Base-by-base conservation (phyloP, 2,797 vertebrate species). In the Sebastes cheni region DNA sequence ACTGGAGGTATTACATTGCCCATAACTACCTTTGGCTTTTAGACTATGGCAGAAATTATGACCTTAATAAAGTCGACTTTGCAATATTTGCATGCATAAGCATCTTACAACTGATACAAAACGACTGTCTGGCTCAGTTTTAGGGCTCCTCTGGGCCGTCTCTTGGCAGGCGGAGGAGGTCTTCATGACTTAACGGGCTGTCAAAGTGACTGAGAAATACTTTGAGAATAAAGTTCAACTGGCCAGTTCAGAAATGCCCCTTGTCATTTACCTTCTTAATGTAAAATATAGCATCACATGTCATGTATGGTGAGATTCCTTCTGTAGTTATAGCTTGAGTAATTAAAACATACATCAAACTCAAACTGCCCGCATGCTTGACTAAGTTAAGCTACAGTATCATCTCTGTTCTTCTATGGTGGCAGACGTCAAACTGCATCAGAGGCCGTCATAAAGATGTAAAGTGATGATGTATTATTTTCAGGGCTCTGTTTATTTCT, bases 51-150 rank as follows among this genome's bases (percentile, higher is more conserved):
- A 95, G 87, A 93, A 96, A 94, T 95, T 94, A 96, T 94, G 87
- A 94, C 93, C 90, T 92, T 86, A 95, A 95, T 94, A 96, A 95
- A 95, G 91, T 93, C 80, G 83, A 89, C 93, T 91, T 95, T 92
- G 88, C 89, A 91, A 94, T 91, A 94, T 94, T 94, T 95, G 92
- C 94, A 93, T 89, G 89, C 90, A 94, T 93, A 95, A 93, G 94
- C 90, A 88, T 94, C 90, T 95, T 89, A 80, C 84, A 90, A 84
- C 72, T 90, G 93, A 94, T 90, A 90, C 81, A 85, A 87, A 90
- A 93, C 91, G 92, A 89, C 93, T 86, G 91, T 91, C 91, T 94
- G 93, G 80, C 88, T 93, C 72, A 72, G 77, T 67, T 91, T 94
- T 83, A 94, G 71, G 75, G 83, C 89, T 91, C 93, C 82, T 83